These are phyloP conservation scores for Arctia plantaginis DNA, from an alignment of 2,888 invertebrate species.

Conservation along the genomic window DNA sequence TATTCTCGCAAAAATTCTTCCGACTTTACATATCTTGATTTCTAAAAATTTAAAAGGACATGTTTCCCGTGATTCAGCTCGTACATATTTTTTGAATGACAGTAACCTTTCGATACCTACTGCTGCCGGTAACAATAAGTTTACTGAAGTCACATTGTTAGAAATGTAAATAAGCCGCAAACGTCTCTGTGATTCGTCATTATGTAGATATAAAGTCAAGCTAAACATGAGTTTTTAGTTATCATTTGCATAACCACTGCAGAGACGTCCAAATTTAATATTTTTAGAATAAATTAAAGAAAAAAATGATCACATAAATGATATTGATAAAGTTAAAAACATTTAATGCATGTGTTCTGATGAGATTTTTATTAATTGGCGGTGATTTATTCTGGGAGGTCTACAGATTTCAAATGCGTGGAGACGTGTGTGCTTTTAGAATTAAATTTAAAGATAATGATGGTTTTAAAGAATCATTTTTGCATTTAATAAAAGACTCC, in stretches of 20 bases:
- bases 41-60: constrained; percentile 20
- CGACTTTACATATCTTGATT: constrained; percentile 40
- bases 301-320: constrained; percentile 19
- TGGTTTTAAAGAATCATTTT: background rate
- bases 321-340: constrained; percentile 12
- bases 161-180: constrained; percentile 49
- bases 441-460: background rate
- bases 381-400: constrained; percentile 21
- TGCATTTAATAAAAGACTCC: constrained; percentile 1
- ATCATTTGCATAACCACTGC: constrained; percentile 25
- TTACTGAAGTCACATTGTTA: constrained; percentile 41
- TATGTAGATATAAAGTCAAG: constrained; percentile 23
- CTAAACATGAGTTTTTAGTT: constrained; percentile 24
- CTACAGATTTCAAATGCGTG: constrained; percentile 2
- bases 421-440: background rate
- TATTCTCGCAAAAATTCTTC: constrained; percentile 23
- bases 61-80: constrained; percentile 14
- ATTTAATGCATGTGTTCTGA: constrained; percentile 18
- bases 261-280: constrained; percentile 16
- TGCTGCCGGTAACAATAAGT: constrained; percentile 36
- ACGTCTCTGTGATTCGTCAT: constrained; percentile 42
- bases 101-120: constrained; percentile 36
- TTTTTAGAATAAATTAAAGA: constrained; percentile 21
- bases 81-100: constrained; percentile 43
- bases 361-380: constrained; percentile 25